Base-by-base conservation (phyloP, 2,888 invertebrate species). In the Drosophila gaucha region DNA sequence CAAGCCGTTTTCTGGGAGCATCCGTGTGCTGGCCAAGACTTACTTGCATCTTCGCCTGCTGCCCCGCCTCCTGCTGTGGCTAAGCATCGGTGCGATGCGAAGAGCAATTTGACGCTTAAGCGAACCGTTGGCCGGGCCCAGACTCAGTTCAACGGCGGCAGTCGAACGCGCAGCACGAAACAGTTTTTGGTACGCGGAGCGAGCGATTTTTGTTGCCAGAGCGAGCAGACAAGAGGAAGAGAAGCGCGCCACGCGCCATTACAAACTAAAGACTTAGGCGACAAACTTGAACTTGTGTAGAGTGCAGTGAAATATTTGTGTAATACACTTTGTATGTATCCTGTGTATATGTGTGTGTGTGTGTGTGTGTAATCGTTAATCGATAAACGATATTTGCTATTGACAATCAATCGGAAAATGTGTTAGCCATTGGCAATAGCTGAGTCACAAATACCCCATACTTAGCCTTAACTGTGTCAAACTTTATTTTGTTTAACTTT, bases 141-240 rank as follows among this genome's bases (percentile, higher is more conserved):
- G 89, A 84, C 78, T 90, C 90, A 91, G 90, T 91, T 83, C 82
- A 78, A 85, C 82, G 84, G 79, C 87, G 88, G 90, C 90, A 80
- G 88, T 82, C 87, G 78, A 85, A 87, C 89, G 87, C 62, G 82
- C 80, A 88, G 80, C 89, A 91, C 84, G 77, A 83, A 65, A 46
- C 38, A 51, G 31, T 69, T 57, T n/a, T 58, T 57, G 41, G 44
- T 67, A 49, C 65, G 58, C 67, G 63, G n/a, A n/a, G 31, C 47
- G 47, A 67, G 41, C 39, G 31, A 49, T 54, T n/a, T 41, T 8
- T 41, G 22, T 63, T 46, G 69, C 24, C 16, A 18, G 10, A 55
- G 31, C 24, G n/a, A 44, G 8, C n/a, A 31, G 31, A 12, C n/a
- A 41, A 20, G 55, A 59, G 43, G 56, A 24, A 35, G 51, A 43